Evolutionary conservation across 2,113 vertebrate species (phyloP).

Genomic region (Oreocharis arfaki): DNA sequence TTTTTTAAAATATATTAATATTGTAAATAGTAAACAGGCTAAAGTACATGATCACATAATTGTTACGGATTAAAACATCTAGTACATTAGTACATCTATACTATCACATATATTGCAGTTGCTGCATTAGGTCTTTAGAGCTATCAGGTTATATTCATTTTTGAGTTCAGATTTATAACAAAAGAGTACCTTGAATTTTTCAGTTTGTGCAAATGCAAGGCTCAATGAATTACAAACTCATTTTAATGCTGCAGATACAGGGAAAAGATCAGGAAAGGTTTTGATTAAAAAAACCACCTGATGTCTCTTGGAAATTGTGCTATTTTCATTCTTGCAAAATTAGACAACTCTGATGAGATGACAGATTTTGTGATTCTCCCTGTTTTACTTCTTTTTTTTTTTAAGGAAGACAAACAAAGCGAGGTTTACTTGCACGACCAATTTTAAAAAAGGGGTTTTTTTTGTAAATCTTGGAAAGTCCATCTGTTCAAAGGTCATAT

Average conservation of each 20-base stretch:
- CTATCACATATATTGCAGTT: neutral
- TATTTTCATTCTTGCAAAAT: neutral
- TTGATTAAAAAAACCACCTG: neutral
- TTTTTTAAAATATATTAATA: neutral
- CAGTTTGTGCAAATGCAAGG: neutral
- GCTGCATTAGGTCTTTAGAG: neutral
- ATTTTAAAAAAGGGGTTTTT: rapidly evolving
- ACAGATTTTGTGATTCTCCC: neutral
- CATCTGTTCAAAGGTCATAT: neutral
- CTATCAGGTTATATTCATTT: neutral
- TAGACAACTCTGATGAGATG: neutral
- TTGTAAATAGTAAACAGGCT: neutral
- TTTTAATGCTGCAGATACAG: neutral
- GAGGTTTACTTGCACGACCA: neutral
- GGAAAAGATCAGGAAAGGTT: neutral
- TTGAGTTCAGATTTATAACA: neutral
- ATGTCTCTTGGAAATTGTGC: neutral
- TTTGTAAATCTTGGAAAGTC: neutral
- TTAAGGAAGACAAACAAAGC: neutral
- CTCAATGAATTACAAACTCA: neutral
- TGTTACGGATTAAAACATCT: neutral
- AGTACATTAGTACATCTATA: neutral
- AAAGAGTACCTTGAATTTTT: neutral
- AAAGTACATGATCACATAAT: neutral
- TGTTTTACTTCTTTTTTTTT: neutral